Conservation (phyloP, 2,888 invertebrate genomes). For the Leucophenga montana region DNA sequence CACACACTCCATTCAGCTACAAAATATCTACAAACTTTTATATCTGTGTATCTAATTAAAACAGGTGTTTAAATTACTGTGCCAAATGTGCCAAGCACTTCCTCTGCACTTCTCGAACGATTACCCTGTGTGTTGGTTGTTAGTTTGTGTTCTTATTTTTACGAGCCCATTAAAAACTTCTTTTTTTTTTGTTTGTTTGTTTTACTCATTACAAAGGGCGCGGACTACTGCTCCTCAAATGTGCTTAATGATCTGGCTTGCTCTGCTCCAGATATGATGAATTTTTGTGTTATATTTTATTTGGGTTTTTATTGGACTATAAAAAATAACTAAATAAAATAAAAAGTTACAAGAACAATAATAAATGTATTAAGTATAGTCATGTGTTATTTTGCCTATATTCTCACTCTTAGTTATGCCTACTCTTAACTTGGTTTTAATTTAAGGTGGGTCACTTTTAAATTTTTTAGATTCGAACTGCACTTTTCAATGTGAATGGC, state of each 20-base stretch:
- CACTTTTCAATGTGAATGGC: too few species aligned
- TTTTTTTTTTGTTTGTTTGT: constrained; percentile 54
- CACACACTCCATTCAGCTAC: not conserved
- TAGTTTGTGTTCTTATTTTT: constrained; percentile 9
- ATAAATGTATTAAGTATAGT: constrained; percentile 45
- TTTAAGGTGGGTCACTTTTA: not conserved
- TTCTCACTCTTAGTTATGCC: not conserved
- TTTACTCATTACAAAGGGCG: constrained; percentile 53
- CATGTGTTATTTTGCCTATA: constrained; percentile 11
- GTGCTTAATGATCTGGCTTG: not conserved
- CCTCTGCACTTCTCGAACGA: not conserved
- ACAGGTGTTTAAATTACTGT: constrained; percentile 65
- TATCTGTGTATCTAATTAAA: constrained; percentile 59
- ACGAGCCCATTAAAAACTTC: constrained; percentile 49
- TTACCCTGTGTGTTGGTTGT: not conserved
- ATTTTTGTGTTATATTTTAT: constrained; percentile 52
- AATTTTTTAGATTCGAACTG: too few species aligned
- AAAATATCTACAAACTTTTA: not conserved
- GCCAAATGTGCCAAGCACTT: not conserved
- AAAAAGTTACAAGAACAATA: constrained; percentile 34
- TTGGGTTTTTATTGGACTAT: constrained; percentile 32
- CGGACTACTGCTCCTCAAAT: not conserved
- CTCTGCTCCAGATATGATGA: constrained; percentile 62
- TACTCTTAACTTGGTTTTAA: not conserved
- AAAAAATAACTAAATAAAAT: constrained; percentile 1